A percentile compares a stretch with the other conserved stretches of the same genome.
phyloP scores from a whole-genome alignment of 2,888 invertebrate genomes.

The Pristionchus japonicus region DNA sequence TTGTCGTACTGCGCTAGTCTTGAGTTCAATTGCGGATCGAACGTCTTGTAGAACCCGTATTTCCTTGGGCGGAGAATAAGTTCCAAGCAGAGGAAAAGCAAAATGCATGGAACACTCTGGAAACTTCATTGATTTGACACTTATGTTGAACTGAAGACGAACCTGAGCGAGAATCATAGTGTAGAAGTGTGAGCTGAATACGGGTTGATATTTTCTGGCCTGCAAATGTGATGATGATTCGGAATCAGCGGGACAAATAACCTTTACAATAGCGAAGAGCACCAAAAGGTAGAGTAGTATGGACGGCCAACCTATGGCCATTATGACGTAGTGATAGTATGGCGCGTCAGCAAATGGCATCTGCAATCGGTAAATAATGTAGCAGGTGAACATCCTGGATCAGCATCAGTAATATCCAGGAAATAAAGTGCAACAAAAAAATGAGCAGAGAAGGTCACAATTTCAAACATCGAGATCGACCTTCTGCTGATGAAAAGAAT shows the following conservation, averaged over 20 bases:
- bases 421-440: background rate
- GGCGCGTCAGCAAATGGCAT: background rate
- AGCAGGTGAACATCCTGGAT: no score
- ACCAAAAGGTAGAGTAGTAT: background rate
- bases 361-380: background rate
- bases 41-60: background rate
- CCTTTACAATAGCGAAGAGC: background rate
- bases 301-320: constrained; percentile 14
- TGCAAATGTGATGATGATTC: background rate
- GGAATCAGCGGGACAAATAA: no score
- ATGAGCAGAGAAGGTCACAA: background rate
- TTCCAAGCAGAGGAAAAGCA: background rate
- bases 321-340: background rate
- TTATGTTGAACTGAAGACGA: no score
- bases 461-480: background rate
- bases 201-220: background rate
- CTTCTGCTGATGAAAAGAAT: background rate
- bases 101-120: background rate
- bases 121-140: background rate
- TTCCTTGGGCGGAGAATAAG: background rate
- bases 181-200: background rate
- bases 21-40: background rate
- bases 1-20: background rate
- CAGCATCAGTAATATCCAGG: no score
- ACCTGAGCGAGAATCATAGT: constrained; percentile 24